Conservation (phyloP, 2,113 vertebrate species). For the Thamnaconus septentrionalis region DNA sequence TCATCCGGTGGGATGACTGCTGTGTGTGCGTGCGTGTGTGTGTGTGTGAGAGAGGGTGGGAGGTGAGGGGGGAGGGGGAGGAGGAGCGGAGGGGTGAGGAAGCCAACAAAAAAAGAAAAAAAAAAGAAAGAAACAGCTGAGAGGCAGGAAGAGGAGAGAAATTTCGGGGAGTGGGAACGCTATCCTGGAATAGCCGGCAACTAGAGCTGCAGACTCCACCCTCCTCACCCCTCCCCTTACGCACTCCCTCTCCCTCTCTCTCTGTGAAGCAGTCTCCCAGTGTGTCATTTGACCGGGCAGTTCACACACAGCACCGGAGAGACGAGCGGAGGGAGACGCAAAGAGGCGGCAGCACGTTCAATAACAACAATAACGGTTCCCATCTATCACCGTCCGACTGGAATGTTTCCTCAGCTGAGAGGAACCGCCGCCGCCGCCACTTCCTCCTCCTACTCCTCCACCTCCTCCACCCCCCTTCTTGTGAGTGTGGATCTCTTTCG, state of each 20-base stretch:
- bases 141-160: constrained; percentile 50
- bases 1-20: constrained; percentile 13
- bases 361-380: constrained; percentile 27
- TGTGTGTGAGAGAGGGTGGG: too few relatives aligned
- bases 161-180: constrained; percentile 74
- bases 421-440: too few relatives aligned
- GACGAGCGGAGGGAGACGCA: constrained; percentile 49
- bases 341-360: constrained; percentile 39
- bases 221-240: constrained; percentile 65
- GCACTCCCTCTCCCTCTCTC: constrained; percentile 48
- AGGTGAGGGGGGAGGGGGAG: constrained; percentile 3
- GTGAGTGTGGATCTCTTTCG: constrained; percentile 47
- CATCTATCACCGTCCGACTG: constrained; percentile 2
- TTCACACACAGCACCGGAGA: constrained; percentile 63
- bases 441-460: too few relatives aligned
- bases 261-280: constrained; percentile 59
- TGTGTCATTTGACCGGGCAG: constrained; percentile 79
- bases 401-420: constrained; percentile 41
- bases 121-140: constrained; percentile 36
- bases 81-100: constrained; percentile 21
- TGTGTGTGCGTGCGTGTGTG: too few relatives aligned
- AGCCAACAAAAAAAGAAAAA: constrained; percentile 16
- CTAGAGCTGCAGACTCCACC: constrained; percentile 75
- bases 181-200: constrained; percentile 78
- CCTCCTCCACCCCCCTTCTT: neutral